Evolutionary conservation across 2,888 invertebrate species (phyloP).

Genomic region (Boloria euphrosyne): DNA sequence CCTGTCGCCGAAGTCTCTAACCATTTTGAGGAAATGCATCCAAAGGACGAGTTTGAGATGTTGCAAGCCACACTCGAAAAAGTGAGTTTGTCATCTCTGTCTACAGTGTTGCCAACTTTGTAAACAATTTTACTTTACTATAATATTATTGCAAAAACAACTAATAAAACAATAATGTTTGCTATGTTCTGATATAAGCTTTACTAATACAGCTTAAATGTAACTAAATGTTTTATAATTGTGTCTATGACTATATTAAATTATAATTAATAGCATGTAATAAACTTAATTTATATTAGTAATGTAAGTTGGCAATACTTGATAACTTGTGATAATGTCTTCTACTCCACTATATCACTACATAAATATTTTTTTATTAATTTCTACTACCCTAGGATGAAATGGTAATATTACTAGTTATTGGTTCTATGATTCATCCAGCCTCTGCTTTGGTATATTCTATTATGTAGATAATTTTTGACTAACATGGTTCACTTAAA

Average conservation of each 20-base stretch:
- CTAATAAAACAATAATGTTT: neutral
- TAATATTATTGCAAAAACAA: too few relatives aligned
- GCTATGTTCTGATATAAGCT: too few relatives aligned
- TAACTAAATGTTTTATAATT: too few relatives aligned
- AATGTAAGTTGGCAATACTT: slow-evolving; percentile 20
- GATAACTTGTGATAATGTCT: neutral
- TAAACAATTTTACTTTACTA: slow-evolving; percentile 4
- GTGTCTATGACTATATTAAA: too few relatives aligned
- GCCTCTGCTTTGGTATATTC: neutral
- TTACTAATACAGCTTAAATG: too few relatives aligned
- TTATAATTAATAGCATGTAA: too few relatives aligned
- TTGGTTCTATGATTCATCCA: neutral
- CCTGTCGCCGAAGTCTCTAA: slow-evolving; percentile 74
- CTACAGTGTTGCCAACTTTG: slow-evolving; percentile 18
- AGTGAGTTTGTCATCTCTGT: slow-evolving; percentile 62
- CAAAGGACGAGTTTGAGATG: slow-evolving; percentile 88
- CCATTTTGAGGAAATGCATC: slow-evolving; percentile 90
- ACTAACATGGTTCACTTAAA: too few relatives aligned
- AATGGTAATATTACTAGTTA: slow-evolving; percentile 27
- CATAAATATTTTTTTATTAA: slow-evolving; percentile 5
- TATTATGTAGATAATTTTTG: too few relatives aligned
- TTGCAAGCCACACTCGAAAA: slow-evolving; percentile 74
- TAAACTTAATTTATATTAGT: neutral
- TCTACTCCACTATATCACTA: neutral
- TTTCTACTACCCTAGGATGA: slow-evolving; percentile 26